Evolutionary conservation across 2,113 vertebrate genomes (phyloP).

Genomic region (Hemiprocne comata): DNA sequence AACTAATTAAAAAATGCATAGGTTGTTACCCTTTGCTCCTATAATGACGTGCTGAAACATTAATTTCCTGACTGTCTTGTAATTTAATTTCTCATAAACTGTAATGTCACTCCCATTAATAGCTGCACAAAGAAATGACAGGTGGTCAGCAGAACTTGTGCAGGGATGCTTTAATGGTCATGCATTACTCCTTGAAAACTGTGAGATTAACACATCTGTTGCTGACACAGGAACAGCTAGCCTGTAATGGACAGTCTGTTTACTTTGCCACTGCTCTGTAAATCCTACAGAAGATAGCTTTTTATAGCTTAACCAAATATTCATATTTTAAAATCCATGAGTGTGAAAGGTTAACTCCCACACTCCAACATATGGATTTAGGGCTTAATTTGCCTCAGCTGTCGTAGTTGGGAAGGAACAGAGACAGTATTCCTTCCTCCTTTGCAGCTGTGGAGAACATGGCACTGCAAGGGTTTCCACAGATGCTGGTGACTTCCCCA

Average conservation of each 20-base stretch:
- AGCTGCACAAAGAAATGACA: neutral
- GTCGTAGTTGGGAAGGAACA: neutral
- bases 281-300: neutral
- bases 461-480: accelerated
- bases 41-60: neutral
- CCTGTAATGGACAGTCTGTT: neutral
- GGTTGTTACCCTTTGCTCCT: neutral
- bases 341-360: neutral
- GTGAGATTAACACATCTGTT: constrained; percentile 10
- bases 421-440: accelerated
- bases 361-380: neutral
- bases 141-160: neutral
- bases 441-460: accelerated
- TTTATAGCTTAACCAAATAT: neutral
- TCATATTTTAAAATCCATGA: neutral
- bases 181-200: neutral
- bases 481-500: neutral
- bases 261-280: neutral
- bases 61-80: constrained; percentile 1
- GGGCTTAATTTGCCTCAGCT: neutral
- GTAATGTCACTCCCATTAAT: neutral
- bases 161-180: neutral
- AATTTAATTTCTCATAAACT: constrained; percentile 21
- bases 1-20: neutral
- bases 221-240: neutral